Base-by-base conservation (phyloP, 2,797 vertebrate species). In the Rhabdomys pumilio region DNA sequence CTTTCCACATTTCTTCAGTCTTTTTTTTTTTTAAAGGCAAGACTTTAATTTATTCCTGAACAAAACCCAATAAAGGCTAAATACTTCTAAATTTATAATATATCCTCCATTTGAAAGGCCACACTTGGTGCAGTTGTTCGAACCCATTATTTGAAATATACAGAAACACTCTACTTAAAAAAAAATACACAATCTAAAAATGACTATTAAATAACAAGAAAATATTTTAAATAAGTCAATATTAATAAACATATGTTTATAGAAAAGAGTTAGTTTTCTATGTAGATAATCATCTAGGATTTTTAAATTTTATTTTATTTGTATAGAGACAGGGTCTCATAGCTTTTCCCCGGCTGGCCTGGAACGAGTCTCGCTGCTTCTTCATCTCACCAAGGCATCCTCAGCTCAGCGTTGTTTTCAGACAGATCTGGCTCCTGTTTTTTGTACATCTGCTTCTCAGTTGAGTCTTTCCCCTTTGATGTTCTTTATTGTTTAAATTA, bases 11-110 rank as follows among this genome's bases (percentile, higher is more conserved):
- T 82, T 38, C 76, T 61, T 20, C 6, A 20, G n/a, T 17, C 19
- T 81, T 17, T 59, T 44, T 44, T 24, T 79, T 81, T 59, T 15
- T n/a, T 75, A 57, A 93, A 95, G 41, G 20, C 59, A 3, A 92
- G 38, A 92, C 17, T 88, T 92, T 81, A 82, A 41, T 41, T 91
- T 95, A 41, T 31, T 92, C 61, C 73, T 38, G 26, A 88, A 24
- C 88, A 96, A 94, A 91, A 44, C 77, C 6, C 69, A 53, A 53
- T 24, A 92, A 95, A 76, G 34, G 31, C 22, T 90, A 92, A 61
- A 69, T 88, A 92, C 93, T 93, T 92, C 69, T 93, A 65, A 85
- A 85, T 67, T 41, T 75, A 82, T 93, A 89, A 73, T 94, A 89
- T 73, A 91, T 5, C 22, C 31, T 57, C 50, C 24, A 91, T 87